phyloP scores from a whole-genome alignment of 2,797 vertebrate species.

The Cheirogaleus major region DNA sequence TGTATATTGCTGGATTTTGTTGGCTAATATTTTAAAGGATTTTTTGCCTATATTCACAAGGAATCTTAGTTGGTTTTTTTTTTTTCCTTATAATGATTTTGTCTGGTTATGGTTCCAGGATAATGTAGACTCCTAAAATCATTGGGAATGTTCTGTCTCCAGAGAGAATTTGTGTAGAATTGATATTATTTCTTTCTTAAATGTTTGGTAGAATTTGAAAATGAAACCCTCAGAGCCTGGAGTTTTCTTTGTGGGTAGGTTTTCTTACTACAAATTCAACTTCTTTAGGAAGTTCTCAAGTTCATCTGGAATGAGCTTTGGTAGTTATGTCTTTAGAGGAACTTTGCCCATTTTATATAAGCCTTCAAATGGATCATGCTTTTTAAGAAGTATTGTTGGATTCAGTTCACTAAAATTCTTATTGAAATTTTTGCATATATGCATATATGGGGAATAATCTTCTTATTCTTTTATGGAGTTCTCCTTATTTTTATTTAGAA shows the following conservation, averaged over 20 bases:
- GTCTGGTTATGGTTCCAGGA: background rate
- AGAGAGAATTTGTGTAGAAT: background rate
- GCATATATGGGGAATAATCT: background rate
- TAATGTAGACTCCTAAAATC: background rate
- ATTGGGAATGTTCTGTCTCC: background rate
- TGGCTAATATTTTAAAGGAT: background rate
- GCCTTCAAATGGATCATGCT: background rate
- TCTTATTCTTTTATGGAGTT: background rate
- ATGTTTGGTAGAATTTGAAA: background rate
- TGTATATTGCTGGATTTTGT: background rate
- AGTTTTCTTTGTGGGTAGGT: background rate
- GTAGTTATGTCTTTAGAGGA: background rate
- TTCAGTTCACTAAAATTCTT: background rate
- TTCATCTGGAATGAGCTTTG: background rate
- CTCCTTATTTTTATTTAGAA: background rate
- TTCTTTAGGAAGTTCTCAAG: background rate
- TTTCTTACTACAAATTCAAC: background rate
- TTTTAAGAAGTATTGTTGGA: background rate
- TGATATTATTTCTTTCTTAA: background rate
- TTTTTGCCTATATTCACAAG: background rate
- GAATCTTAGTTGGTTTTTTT: background rate
- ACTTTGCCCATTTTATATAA: background rate
- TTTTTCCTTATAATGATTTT: background rate
- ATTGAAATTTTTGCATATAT: background rate
- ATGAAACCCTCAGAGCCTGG: background rate